Conservation (phyloP, 2,797 vertebrate species). For the Alosa sapidissima region DNA sequence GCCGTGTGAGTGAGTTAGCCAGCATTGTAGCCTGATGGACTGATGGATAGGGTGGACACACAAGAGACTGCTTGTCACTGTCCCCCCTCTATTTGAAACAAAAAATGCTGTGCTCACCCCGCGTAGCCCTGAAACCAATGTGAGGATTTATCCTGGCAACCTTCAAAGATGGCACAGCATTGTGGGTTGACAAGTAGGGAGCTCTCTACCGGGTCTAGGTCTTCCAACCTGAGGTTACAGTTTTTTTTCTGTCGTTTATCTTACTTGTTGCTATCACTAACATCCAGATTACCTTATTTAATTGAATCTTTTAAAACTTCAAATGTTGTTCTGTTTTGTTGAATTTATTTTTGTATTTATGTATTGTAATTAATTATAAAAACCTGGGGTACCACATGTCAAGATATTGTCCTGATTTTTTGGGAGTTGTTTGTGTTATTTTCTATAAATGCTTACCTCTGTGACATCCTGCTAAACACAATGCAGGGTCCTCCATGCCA, state of each 20-base stretch:
- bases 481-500: not conserved
- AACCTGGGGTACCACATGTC: slow-evolving; percentile 60
- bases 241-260: not conserved
- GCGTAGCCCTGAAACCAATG: not conserved
- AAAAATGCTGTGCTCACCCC: not conserved
- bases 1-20: not conserved
- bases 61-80: not conserved
- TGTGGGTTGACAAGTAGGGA: not conserved
- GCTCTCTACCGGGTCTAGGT: not conserved
- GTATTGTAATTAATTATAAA: slow-evolving; percentile 62
- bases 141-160: not conserved
- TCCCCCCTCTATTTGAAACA: not conserved
- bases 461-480: slow-evolving; percentile 54
- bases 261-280: not conserved
- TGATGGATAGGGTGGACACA: not conserved
- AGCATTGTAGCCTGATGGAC: not conserved
- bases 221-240: not conserved
- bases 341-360: slow-evolving; percentile 77
- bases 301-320: slow-evolving; percentile 58
- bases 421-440: slow-evolving; percentile 43
- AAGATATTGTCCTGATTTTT: slow-evolving; percentile 59
- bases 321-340: slow-evolving; percentile 54
- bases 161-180: not conserved
- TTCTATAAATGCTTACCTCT: slow-evolving; percentile 67
- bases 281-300: slow-evolving; percentile 42